Conservation (phyloP, 2,113 vertebrate genomes). For the Piprites chloris region DNA sequence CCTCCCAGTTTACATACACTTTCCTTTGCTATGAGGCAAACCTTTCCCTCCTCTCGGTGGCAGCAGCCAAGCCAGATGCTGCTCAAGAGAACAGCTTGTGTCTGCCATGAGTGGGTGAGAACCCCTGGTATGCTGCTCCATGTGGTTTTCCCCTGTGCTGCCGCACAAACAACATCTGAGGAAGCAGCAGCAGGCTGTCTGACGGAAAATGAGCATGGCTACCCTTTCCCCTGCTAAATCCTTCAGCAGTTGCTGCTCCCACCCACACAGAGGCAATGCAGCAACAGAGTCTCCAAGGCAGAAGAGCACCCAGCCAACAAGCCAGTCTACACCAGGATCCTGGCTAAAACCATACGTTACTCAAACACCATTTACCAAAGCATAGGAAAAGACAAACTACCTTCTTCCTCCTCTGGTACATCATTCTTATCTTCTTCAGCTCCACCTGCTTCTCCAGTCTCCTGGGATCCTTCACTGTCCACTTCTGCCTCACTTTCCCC, state of each 20-base stretch:
- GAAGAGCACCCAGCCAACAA: neutral
- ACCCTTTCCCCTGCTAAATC: neutral
- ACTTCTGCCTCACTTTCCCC: conserved; percentile 58
- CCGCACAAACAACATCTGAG: conserved; percentile 59
- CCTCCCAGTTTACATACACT: neutral
- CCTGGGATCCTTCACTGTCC: conserved; percentile 3
- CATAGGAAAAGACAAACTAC: conserved; percentile 30
- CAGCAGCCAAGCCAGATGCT: conserved; percentile 54
- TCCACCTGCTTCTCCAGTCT: neutral
- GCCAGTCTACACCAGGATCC: neutral
- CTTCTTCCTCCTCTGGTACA: neutral
- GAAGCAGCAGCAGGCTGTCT: conserved; percentile 8
- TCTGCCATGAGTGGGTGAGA: conserved; percentile 34
- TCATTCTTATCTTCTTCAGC: neutral
- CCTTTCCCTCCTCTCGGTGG: neutral
- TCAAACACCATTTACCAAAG: neutral
- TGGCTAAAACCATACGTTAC: neutral
- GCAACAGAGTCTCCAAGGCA: neutral
- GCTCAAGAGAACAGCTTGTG: conserved; percentile 1
- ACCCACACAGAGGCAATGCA: neutral
- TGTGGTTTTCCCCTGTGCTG: conserved; percentile 42
- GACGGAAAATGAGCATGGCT: neutral
- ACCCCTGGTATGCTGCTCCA: conserved; percentile 48
- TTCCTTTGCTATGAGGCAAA: neutral
- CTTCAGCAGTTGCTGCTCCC: conserved; percentile 10